Percentiles rank a stretch among this genome's conserved stretches.
These are phyloP conservation scores for Pomatostomus ruficeps DNA, from an alignment of 2,113 vertebrate genomes.

Conservation along the genomic window DNA sequence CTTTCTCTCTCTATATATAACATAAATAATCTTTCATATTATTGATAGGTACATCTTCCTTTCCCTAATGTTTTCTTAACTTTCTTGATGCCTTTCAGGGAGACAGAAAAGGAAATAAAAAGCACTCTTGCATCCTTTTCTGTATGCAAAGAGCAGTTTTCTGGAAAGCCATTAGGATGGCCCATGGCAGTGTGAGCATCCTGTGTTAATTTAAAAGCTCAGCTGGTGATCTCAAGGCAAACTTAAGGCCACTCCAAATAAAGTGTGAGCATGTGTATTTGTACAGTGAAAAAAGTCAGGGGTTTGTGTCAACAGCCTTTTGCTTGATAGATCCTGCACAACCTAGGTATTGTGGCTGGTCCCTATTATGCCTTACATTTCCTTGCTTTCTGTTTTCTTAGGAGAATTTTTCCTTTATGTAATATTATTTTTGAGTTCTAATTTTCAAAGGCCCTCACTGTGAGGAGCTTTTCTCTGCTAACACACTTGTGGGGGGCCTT, in stretches of 20 bases:
- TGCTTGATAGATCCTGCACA: not conserved
- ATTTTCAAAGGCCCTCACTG: constrained; percentile 55
- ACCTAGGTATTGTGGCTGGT: not conserved
- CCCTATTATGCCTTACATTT: not conserved
- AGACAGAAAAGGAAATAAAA: not conserved
- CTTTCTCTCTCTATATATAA: too few species aligned
- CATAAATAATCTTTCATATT: not conserved
- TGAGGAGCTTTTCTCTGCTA: constrained; percentile 34
- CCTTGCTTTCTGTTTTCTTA: constrained; percentile 36
- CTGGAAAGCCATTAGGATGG: not conserved
- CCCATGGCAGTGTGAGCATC: not conserved
- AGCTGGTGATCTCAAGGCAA: not conserved
- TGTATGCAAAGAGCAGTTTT: not conserved
- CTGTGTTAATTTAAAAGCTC: constrained; percentile 43
- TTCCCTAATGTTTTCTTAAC: not conserved
- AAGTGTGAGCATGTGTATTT: not conserved
- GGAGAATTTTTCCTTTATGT: not conserved
- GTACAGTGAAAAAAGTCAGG: not conserved
- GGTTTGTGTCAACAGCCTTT: not conserved
- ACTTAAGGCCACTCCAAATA: not conserved
- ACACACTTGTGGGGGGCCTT: constrained; percentile 1
- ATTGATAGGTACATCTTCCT: not conserved
- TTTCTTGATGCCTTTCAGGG: not conserved
- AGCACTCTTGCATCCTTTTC: not conserved
- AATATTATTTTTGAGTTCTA: constrained; percentile 49